A percentile compares a stretch with the other conserved stretches of the same genome.
phyloP scores from a whole-genome alignment of 1,140 invertebrate species.

The Episyrphus balteatus region DNA sequence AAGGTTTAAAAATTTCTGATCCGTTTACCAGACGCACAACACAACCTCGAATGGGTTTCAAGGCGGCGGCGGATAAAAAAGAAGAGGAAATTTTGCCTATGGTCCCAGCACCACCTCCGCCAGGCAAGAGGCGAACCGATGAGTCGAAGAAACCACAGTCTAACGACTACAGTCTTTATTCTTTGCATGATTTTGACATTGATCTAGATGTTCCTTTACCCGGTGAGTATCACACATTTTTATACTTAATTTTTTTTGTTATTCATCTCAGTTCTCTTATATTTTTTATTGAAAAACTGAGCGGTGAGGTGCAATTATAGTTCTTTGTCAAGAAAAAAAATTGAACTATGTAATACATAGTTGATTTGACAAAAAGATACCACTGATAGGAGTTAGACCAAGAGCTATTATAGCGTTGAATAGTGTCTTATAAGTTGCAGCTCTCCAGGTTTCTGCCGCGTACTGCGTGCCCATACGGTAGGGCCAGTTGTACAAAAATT shows the following conservation, averaged over 20 bases:
- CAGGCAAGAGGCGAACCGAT: slow-evolving; percentile 17
- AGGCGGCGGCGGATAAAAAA: slow-evolving; percentile 41
- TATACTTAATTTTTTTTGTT: neutral
- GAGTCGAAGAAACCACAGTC: slow-evolving; percentile 36
- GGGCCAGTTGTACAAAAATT: no score
- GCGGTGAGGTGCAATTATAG: neutral
- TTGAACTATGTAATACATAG: neutral
- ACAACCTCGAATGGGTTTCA: slow-evolving; percentile 77
- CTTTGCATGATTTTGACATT: slow-evolving; percentile 94
- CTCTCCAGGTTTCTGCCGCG: no score
- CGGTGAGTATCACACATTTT: slow-evolving; percentile 39
- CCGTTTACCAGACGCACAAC: slow-evolving; percentile 90
- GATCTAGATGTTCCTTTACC: slow-evolving; percentile 77
- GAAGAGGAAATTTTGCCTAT: slow-evolving; percentile 14
- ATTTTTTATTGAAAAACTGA: neutral
- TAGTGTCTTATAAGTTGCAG: no score
- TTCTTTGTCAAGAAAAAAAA: neutral
- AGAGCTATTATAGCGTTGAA: neutral
- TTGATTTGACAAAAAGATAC: neutral
- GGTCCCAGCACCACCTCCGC: slow-evolving; percentile 17
- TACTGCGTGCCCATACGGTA: no score
- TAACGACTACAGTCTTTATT: slow-evolving; percentile 73
- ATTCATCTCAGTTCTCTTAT: neutral
- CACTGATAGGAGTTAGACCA: neutral
- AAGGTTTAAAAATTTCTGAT: slow-evolving; percentile 75